Percentiles rank a stretch among this genome's conserved stretches.
These are phyloP conservation scores for Drosophila kanekoi DNA, from an alignment of 2,888 invertebrate genomes.

Conservation along the genomic window DNA sequence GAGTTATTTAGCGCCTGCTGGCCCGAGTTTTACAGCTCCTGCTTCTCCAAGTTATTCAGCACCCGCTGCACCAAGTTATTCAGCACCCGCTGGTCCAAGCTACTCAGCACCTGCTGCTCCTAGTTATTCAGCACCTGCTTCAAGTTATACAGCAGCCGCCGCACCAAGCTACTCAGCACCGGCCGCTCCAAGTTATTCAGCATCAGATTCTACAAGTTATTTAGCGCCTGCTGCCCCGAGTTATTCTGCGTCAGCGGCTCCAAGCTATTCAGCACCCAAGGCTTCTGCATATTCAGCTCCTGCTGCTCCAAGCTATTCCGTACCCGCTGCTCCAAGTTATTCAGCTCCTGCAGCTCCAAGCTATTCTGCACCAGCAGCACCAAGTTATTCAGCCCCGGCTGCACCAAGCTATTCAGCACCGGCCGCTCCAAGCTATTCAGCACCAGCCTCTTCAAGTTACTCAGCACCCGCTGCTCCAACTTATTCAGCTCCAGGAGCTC, in stretches of 20 bases:
- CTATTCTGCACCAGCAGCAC: conserved; percentile 3
- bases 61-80: conserved; percentile 15
- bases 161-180: conserved; percentile 37
- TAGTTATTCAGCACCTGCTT: conserved; percentile 14
- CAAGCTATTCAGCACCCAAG: conserved; percentile 12
- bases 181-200: conserved; percentile 4
- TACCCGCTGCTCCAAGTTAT: not conserved
- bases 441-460: conserved; percentile 7
- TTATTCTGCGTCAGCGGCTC: conserved; percentile 20
- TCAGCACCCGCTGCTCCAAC: conserved; percentile 7
- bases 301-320: conserved; percentile 6
- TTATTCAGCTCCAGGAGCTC: conserved; percentile 25
- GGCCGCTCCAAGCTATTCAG: conserved; percentile 12
- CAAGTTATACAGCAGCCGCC: conserved; percentile 24
- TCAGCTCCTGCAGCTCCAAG: conserved; percentile 2
- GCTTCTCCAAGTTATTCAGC: conserved; percentile 25
- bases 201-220: conserved; percentile 1
- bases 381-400: not conserved
- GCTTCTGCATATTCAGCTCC: conserved; percentile 32
- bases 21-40: conserved; percentile 35
- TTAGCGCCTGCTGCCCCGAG: not conserved
- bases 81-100: not conserved
- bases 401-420: conserved; percentile 22
- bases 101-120: conserved; percentile 34
- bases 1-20: conserved; percentile 37